A percentile compares a stretch with the other conserved stretches of the same genome.
Evolutionary conservation across 2,888 invertebrate species (phyloP).

Genomic region (Amphipyra tragopoginis): DNA sequence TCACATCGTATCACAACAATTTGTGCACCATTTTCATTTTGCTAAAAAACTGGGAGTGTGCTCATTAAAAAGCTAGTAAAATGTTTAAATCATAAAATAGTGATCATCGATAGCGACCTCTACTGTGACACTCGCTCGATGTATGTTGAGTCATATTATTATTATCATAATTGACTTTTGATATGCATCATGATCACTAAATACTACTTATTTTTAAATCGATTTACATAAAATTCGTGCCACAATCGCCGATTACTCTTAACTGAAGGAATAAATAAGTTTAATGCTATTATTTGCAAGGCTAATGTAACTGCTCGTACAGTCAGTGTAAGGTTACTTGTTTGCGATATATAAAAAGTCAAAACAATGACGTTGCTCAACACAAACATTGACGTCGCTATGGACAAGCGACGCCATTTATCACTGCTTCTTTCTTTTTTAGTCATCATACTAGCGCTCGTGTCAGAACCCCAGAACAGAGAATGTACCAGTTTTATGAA

Average conservation of each 20-base stretch:
- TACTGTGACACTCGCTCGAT: too few species aligned
- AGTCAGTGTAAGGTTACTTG: neutral
- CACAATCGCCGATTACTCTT: slow-evolving; percentile 32
- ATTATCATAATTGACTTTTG: too few species aligned
- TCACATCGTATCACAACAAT: too few species aligned
- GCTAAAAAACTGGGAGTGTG: too few species aligned
- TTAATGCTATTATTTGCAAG: slow-evolving; percentile 7
- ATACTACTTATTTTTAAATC: slow-evolving; percentile 1
- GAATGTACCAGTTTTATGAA: slow-evolving; percentile 12
- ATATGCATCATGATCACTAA: too few species aligned
- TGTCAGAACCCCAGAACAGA: slow-evolving; percentile 10
- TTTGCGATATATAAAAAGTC: neutral
- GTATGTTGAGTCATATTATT: too few species aligned
- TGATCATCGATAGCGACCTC: too few species aligned
- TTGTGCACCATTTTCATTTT: too few species aligned
- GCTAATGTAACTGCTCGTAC: neutral
- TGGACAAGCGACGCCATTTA: slow-evolving; percentile 16
- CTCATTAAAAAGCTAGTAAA: too few species aligned
- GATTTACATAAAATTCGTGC: slow-evolving; percentile 19
- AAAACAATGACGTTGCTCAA: slow-evolving; percentile 25
- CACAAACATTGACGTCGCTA: slow-evolving; percentile 15
- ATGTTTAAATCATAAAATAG: too few species aligned
- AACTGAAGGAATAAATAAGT: slow-evolving; percentile 20
- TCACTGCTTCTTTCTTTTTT: slow-evolving; percentile 1
- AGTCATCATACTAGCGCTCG: neutral